Conservation (phyloP, 2,113 vertebrate genomes). For the Thymallus thymallus region DNA sequence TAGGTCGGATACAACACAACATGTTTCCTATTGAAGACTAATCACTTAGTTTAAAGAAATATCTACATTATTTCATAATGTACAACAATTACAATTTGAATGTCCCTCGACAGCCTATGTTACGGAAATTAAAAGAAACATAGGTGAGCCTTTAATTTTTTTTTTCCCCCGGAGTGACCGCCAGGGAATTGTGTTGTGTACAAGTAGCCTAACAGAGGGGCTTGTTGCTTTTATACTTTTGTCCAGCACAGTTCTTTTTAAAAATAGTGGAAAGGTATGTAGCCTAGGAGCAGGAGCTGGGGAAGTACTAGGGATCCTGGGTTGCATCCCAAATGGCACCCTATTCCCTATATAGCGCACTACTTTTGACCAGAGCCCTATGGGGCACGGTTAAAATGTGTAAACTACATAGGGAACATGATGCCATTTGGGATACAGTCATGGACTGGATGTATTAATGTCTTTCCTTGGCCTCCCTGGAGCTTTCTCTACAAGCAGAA, state of each 20-base stretch:
- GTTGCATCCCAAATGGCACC: too few relatives aligned
- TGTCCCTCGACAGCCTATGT: background rate
- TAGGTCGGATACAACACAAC: background rate
- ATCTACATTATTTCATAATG: background rate
- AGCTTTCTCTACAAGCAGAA: conserved; percentile 39
- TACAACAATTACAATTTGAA: background rate
- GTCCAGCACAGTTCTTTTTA: conserved; percentile 52
- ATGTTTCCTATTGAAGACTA: background rate
- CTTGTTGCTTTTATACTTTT: conserved; percentile 62
- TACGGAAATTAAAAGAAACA: background rate
- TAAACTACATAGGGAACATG: too few relatives aligned
- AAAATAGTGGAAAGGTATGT: conserved; percentile 53
- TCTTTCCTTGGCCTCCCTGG: conserved; percentile 69
- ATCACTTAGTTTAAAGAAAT: background rate
- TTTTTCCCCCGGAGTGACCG: conserved; percentile 2
- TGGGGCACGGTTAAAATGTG: too few relatives aligned
- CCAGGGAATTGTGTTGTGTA: conserved; percentile 38
- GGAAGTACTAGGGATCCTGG: conserved; percentile 36
- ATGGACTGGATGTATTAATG: conserved; percentile 58
- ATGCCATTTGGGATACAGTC: background rate
- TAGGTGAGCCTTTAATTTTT: conserved; percentile 9
- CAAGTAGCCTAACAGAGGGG: conserved; percentile 24
- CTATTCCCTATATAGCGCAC: too few relatives aligned
- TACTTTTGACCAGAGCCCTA: too few relatives aligned
- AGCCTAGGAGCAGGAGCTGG: background rate